Evolutionary conservation across 2,113 vertebrate species (phyloP).

Genomic region (Hylia prasina): DNA sequence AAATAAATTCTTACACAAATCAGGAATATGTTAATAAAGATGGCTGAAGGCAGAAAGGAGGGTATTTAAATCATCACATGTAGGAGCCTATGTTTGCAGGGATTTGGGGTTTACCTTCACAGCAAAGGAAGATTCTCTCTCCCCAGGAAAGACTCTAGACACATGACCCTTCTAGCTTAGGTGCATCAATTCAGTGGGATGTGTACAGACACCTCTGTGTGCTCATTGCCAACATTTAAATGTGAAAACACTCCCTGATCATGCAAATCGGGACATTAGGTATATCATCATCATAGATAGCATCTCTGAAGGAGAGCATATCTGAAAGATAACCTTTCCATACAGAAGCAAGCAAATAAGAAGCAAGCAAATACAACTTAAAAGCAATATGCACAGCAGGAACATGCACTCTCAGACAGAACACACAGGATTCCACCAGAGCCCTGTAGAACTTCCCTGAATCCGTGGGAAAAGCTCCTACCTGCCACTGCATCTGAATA

Average conservation of each 20-base stretch:
- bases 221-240: not conserved
- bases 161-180: not conserved
- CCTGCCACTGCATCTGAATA: not conserved
- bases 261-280: not conserved
- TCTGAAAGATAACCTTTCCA: not conserved
- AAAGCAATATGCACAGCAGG: not conserved
- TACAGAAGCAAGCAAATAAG: not conserved
- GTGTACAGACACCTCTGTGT: not conserved
- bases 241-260: not conserved
- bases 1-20: conserved; percentile 12
- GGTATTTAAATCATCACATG: not conserved
- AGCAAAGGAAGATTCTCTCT: not conserved
- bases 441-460: not conserved
- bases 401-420: not conserved
- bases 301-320: not conserved
- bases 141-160: not conserved
- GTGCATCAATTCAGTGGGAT: not conserved
- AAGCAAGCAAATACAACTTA: not conserved
- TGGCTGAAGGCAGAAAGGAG: not conserved
- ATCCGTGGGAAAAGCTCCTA: not conserved
- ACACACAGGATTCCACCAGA: not conserved
- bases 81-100: not conserved
- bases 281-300: not conserved
- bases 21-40: not conserved
- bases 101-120: not conserved